Conservation (phyloP, 1,140 invertebrate species). For the Neodiprion virginianus region DNA sequence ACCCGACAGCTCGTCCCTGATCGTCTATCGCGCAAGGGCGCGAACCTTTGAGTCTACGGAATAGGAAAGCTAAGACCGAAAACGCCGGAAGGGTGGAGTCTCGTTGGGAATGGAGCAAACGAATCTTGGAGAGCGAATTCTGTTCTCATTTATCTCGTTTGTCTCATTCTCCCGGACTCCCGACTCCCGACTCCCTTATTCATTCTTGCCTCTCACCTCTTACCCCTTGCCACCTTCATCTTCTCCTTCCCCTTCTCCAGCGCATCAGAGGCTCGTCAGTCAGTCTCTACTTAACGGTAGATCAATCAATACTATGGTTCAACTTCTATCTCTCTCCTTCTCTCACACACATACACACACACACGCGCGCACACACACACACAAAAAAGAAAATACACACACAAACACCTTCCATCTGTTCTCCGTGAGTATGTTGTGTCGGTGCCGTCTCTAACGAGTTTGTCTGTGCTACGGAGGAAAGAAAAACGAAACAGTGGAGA, state of each 20-base stretch:
- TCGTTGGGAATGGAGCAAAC: conserved; percentile 28
- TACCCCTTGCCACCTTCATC: not conserved
- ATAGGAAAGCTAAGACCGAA: conserved; percentile 21
- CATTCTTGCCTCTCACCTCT: conserved; percentile 8
- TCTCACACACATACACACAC: not conserved
- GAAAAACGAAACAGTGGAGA: conserved; percentile 27
- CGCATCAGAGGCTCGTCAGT: conserved; percentile 11
- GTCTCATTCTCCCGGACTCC: conserved; percentile 20
- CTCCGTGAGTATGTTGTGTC: conserved; percentile 23
- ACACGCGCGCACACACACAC: conserved; percentile 15
- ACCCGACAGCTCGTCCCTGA: conserved; percentile 37
- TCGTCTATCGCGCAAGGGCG: conserved; percentile 23
- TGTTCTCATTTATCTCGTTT: conserved; percentile 42
- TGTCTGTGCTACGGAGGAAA: not conserved
- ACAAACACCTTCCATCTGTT: conserved; percentile 46
- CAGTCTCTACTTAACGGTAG: conserved; percentile 25
- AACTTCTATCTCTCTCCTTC: conserved; percentile 33
- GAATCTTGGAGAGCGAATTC: conserved; percentile 47
- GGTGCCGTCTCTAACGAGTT: not conserved
- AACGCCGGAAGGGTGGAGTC: conserved; percentile 34
- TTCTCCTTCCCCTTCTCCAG: conserved; percentile 1
- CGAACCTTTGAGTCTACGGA: not conserved
- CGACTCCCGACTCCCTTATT: conserved; percentile 19
- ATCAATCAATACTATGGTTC: conserved; percentile 53
- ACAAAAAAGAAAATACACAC: too few relatives aligned